phyloP scores from a whole-genome alignment of 2,797 vertebrate genomes.

The Carapus acus region DNA sequence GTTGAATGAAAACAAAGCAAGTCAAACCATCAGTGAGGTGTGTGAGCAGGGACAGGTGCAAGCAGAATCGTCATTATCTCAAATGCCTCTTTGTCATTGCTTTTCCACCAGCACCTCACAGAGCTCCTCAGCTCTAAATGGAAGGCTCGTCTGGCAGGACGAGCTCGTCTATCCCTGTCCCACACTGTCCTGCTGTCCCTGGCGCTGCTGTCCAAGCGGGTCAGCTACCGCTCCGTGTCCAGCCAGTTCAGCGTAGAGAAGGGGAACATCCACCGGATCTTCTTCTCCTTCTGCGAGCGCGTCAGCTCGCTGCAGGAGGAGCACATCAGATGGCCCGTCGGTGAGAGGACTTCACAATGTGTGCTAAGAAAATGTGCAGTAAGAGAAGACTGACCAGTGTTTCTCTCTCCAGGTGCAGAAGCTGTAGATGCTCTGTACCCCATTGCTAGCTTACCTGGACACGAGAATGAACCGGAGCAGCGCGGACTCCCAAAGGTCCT shows the following conservation, averaged over 20 bases:
- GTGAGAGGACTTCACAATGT: constrained; percentile 40
- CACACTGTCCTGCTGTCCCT: constrained; percentile 72
- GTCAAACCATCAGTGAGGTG: too few species aligned
- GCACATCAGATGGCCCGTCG: constrained; percentile 65
- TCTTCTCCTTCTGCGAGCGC: constrained; percentile 73
- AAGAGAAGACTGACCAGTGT: neutral
- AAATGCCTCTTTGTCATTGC: neutral
- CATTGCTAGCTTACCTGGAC: constrained; percentile 37
- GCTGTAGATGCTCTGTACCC: constrained; percentile 49
- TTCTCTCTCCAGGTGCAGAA: constrained; percentile 47
- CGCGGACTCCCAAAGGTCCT: constrained; percentile 58
- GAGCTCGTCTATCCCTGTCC: constrained; percentile 68
- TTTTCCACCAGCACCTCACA: constrained; percentile 58
- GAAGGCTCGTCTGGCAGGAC: constrained; percentile 63
- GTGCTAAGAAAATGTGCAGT: neutral
- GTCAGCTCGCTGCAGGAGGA: constrained; percentile 59
- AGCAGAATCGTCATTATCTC: too few species aligned
- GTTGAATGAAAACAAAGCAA: too few species aligned
- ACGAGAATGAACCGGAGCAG: constrained; percentile 20
- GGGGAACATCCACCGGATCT: constrained; percentile 76
- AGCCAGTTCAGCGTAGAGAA: constrained; percentile 72
- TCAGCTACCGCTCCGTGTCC: constrained; percentile 73
- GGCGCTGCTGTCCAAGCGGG: constrained; percentile 64
- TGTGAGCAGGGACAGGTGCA: too few species aligned
- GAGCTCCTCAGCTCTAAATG: constrained; percentile 64